phyloP scores from a whole-genome alignment of 1,140 invertebrate genomes.

The Trichonephila inaurata region DNA sequence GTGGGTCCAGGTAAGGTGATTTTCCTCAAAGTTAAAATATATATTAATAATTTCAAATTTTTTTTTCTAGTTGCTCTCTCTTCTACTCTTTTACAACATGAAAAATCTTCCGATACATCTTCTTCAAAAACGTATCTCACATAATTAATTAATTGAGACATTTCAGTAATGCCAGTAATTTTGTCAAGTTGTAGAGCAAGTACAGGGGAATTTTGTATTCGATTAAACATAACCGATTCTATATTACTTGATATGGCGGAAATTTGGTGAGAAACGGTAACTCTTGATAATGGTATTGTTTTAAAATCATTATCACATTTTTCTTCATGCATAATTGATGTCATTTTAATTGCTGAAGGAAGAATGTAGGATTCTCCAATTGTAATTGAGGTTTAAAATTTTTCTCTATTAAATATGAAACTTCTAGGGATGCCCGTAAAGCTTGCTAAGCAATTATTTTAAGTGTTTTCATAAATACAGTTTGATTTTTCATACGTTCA shows the following conservation, averaged over 20 bases:
- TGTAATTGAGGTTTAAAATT: slow-evolving; percentile 15
- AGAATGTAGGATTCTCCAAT: background rate
- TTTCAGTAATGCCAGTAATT: slow-evolving; percentile 34
- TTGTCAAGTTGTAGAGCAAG: slow-evolving; percentile 4
- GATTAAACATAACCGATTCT: background rate
- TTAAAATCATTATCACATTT: background rate
- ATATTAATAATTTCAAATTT: too few species aligned
- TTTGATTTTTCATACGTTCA: too few species aligned
- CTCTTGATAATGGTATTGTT: background rate
- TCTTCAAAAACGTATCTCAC: slow-evolving; percentile 32
- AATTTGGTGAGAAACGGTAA: background rate
- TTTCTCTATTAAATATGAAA: slow-evolving; percentile 41
- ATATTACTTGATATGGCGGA: background rate
- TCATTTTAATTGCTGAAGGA: background rate
- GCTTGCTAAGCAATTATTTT: background rate
- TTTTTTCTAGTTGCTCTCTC: background rate
- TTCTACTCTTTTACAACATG: background rate
- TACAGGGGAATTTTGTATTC: background rate
- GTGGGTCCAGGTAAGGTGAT: background rate
- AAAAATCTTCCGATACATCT: background rate
- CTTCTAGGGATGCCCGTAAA: background rate
- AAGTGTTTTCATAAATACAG: background rate
- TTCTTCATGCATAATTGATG: slow-evolving; percentile 9
- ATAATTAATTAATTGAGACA: slow-evolving; percentile 1
- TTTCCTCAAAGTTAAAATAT: background rate